Base-by-base conservation (phyloP, 2,888 invertebrate species). In the Dryococelus australis region DNA sequence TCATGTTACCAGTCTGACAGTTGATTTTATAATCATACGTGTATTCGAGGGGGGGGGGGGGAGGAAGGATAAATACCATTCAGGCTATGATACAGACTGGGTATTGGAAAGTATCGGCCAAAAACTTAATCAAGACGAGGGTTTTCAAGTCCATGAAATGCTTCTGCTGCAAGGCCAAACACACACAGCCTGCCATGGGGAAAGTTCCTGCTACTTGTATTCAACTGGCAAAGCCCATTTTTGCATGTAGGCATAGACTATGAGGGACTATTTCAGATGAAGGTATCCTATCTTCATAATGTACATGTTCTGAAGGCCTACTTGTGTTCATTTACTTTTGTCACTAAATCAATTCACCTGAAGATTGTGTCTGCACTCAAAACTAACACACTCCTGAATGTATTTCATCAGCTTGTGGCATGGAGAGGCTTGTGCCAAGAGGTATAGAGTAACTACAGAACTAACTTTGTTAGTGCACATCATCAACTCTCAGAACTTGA, bases 391-490 rank as follows among this genome's bases (percentile, higher is more conserved):
- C 92, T 92, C 87, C 43, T 92, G 4, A 90, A 90, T 1, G 90
- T 91, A 0, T 85, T 92, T 4, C 85, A 89, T 43, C 89, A 91
- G 9, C 92, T 92, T 78, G 90, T 91, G 10, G 88, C 91, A 8
- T 86, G 91, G 79, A 87, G 91, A 12, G 91, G 91, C 0, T 85
- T 87, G 35, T 88, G 89, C 1, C 27, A 43, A 2, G 85, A 90
- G 12, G 89, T 92, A 0, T 90, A 89, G 86, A 91, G 90, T 10
- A 91, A 91, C 85, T 91, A 91, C 85, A 91, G 91, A 0, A 90
- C 90, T 0, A 91, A 91, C 86, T 92, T 91, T 87, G 88, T 90
- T 0, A 91, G 91, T 8, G 91, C 91, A 9, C 89, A 90, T 20
- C 90, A 89, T 9, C 88, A 90, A 83, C 85, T 91, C 1, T 86